Evolutionary conservation across 2,888 invertebrate species (phyloP).

Genomic region (Rotaria socialis): DNA sequence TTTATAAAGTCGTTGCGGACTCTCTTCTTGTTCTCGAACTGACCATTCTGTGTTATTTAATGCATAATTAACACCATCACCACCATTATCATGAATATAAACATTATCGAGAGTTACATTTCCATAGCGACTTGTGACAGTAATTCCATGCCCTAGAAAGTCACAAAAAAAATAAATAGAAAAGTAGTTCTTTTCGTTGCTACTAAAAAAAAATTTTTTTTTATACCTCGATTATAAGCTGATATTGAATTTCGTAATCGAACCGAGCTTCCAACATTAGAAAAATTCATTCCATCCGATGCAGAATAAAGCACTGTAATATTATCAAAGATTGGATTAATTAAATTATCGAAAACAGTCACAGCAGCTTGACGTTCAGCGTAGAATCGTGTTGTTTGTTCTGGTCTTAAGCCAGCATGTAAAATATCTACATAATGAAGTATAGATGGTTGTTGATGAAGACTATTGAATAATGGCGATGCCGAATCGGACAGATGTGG

Average conservation of each 20-base stretch:
- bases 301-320: constrained; percentile 80
- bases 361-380: constrained; percentile 66
- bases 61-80: constrained; percentile 42
- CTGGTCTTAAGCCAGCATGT: constrained; percentile 67
- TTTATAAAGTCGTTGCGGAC: constrained; percentile 36
- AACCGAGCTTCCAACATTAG: constrained; percentile 76
- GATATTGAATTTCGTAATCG: constrained; percentile 76
- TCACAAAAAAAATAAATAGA: neutral
- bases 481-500: constrained; percentile 44
- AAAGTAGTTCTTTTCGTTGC: neutral
- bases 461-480: constrained; percentile 48
- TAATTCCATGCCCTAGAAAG: constrained; percentile 41
- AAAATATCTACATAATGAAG: constrained; percentile 70
- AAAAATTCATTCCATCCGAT: constrained; percentile 84
- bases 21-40: constrained; percentile 44
- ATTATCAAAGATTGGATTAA: constrained; percentile 80
- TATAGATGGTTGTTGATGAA: constrained; percentile 70
- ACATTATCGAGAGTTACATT: constrained; percentile 42
- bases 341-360: constrained; percentile 79
- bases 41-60: constrained; percentile 46
- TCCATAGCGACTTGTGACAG: constrained; percentile 42
- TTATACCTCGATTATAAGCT: constrained; percentile 70
- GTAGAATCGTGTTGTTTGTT: constrained; percentile 52
- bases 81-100: constrained; percentile 34
- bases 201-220: no score